Evolutionary conservation across 2,797 vertebrate genomes (phyloP).

Genomic region (Semotilus atromaculatus): DNA sequence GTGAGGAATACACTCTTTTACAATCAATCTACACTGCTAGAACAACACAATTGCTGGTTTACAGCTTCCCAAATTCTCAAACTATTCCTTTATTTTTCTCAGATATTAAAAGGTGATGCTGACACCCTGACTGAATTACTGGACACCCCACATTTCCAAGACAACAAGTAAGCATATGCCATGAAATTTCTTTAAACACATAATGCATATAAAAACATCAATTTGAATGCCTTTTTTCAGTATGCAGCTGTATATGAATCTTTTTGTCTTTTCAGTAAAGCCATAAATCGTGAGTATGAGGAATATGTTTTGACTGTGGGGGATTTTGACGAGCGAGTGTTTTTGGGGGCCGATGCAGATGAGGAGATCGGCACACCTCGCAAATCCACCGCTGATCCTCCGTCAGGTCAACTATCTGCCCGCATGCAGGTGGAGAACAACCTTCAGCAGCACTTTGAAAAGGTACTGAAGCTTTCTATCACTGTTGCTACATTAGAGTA

Average conservation of each 20-base stretch:
- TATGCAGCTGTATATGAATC: conserved; percentile 34
- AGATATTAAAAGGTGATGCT: conserved; percentile 91
- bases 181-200: neutral
- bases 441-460: conserved; percentile 90
- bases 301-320: conserved; percentile 95
- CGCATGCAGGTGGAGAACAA: conserved; percentile 81
- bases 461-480: conserved; percentile 75
- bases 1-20: conserved; percentile 67
- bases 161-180: conserved; percentile 87
- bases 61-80: neutral
- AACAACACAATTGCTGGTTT: neutral
- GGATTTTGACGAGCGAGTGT: conserved; percentile 97
- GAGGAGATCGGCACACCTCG: conserved; percentile 95
- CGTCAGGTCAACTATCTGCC: conserved; percentile 68
- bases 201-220: neutral
- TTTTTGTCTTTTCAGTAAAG: conserved; percentile 81
- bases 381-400: conserved; percentile 76
- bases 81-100: conserved; percentile 28
- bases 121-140: conserved; percentile 82
- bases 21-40: neutral
- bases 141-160: conserved; percentile 90
- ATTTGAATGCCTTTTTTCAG: neutral
- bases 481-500: neutral
- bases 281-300: conserved; percentile 94
- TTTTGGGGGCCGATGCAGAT: conserved; percentile 93